phyloP scores from a whole-genome alignment of 2,113 vertebrate genomes.

The Tor tambroides region DNA sequence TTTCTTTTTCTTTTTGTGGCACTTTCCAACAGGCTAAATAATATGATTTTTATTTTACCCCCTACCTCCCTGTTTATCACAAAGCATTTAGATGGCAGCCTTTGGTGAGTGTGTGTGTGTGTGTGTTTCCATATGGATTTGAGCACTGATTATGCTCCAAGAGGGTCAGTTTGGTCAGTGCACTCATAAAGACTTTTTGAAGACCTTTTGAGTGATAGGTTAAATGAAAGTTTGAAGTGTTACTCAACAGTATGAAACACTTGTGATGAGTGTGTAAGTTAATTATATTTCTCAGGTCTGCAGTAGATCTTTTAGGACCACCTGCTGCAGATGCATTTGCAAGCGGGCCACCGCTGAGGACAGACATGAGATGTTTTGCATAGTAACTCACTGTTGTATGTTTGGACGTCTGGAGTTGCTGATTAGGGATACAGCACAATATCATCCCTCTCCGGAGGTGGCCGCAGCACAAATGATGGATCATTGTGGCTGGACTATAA shows the following conservation, averaged over 20 bases:
- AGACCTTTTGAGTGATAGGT: not conserved
- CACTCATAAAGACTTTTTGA: not conserved
- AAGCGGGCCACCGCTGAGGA: no score
- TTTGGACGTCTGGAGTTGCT: not conserved
- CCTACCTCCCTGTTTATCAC: not conserved
- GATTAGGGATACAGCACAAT: not conserved
- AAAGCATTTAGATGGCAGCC: not conserved
- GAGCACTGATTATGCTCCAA: not conserved
- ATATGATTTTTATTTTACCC: not conserved
- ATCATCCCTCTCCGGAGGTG: not conserved
- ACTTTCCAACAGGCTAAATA: not conserved
- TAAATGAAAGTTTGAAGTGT: not conserved
- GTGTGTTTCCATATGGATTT: conserved; percentile 42
- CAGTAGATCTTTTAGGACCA: not conserved
- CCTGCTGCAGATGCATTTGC: not conserved
- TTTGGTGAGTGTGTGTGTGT: conserved; percentile 8
- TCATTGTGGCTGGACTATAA: not conserved
- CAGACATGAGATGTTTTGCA: not conserved
- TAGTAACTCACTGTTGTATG: not conserved
- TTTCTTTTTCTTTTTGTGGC: not conserved
- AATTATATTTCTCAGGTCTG: not conserved
- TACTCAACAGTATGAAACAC: not conserved
- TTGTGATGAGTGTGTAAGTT: not conserved
- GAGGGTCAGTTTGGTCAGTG: not conserved
- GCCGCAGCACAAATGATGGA: not conserved